Percentiles rank a stretch among this genome's conserved stretches.
Evolutionary conservation across 2,888 invertebrate species (phyloP).

Genomic region (Ophioninae sp.): DNA sequence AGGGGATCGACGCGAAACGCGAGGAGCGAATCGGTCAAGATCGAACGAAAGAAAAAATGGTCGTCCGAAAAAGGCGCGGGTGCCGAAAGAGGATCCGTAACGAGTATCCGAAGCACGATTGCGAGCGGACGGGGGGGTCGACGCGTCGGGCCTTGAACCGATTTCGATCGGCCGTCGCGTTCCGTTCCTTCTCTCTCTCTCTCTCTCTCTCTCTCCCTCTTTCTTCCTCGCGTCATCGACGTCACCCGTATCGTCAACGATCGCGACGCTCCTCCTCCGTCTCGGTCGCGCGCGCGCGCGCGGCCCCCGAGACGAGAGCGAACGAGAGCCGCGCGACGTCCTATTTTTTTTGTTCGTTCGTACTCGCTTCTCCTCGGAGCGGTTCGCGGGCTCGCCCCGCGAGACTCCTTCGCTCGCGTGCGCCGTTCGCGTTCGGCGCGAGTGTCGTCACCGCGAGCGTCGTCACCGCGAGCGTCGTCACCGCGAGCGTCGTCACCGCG

Average conservation of each 20-base stretch:
- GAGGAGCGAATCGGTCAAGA: not conserved
- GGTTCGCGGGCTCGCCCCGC: constrained; percentile 10
- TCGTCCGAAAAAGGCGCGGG: constrained; percentile 29
- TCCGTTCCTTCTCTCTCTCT: constrained; percentile 21
- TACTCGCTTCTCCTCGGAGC: constrained; percentile 36
- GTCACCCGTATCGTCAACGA: constrained; percentile 56
- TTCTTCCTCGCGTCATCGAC: constrained; percentile 43
- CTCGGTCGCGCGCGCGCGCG: not conserved
- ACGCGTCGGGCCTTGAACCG: constrained; percentile 70
- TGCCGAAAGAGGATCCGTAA: constrained; percentile 38
- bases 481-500: not conserved
- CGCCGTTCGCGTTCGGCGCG: not conserved
- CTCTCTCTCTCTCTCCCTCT: constrained; percentile 36
- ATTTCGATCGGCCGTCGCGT: constrained; percentile 68
- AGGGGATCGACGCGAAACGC: too few relatives aligned
- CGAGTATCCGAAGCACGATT: constrained; percentile 41
- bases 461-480: not conserved
- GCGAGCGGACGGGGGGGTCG: constrained; percentile 44
- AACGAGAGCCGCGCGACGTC: constrained; percentile 60
- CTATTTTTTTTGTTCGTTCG: constrained; percentile 33
- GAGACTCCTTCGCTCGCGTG: constrained; percentile 10
- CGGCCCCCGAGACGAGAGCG: constrained; percentile 22
- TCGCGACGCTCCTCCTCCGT: constrained; percentile 54
- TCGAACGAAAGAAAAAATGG: not conserved
- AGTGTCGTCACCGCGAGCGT: constrained; percentile 21